A percentile compares a stretch with the other conserved stretches of the same genome.
Conservation (phyloP, 1,140 invertebrate genomes). For the Micrasema longulum region DNA sequence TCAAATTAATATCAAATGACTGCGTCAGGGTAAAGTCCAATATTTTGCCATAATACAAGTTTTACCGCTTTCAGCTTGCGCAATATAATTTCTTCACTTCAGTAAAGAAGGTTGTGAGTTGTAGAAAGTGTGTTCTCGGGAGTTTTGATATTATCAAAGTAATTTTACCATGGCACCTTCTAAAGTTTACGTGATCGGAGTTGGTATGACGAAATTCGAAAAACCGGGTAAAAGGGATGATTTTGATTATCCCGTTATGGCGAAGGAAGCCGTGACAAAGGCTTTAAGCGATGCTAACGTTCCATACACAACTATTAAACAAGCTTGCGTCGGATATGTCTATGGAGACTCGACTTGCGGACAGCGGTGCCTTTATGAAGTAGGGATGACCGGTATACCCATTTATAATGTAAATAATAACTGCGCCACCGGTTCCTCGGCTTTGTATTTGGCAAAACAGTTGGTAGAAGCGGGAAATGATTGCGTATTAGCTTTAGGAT, state of each 20-base stretch:
- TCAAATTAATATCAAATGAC: too few relatives aligned
- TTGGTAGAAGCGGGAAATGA: slow-evolving; percentile 88
- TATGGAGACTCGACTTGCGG: slow-evolving; percentile 97
- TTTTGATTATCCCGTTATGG: slow-evolving; percentile 95
- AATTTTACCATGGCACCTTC: slow-evolving; percentile 20
- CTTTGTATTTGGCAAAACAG: slow-evolving; percentile 91
- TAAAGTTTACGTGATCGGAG: slow-evolving; percentile 92
- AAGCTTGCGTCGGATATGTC: slow-evolving; percentile 94
- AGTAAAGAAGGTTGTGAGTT: neutral
- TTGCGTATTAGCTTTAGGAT: slow-evolving; percentile 93
- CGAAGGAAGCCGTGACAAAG: slow-evolving; percentile 91
- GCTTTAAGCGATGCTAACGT: slow-evolving; percentile 90
- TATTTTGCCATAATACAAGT: too few relatives aligned
- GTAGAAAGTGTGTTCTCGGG: neutral
- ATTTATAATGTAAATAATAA: slow-evolving; percentile 99
- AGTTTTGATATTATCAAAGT: neutral
- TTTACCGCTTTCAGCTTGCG: slow-evolving; percentile 39
- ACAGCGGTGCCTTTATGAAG: slow-evolving; percentile 92
- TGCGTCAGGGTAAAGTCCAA: slow-evolving; percentile 35
- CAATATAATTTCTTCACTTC: slow-evolving; percentile 25
- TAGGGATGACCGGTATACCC: slow-evolving; percentile 97
- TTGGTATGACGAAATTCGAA: slow-evolving; percentile 92
- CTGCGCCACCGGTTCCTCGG: slow-evolving; percentile 95
- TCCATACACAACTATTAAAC: slow-evolving; percentile 84
- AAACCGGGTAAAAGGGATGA: slow-evolving; percentile 87